phyloP scores from a whole-genome alignment of 2,797 vertebrate species.

The Hyperoplus immaculatus region DNA sequence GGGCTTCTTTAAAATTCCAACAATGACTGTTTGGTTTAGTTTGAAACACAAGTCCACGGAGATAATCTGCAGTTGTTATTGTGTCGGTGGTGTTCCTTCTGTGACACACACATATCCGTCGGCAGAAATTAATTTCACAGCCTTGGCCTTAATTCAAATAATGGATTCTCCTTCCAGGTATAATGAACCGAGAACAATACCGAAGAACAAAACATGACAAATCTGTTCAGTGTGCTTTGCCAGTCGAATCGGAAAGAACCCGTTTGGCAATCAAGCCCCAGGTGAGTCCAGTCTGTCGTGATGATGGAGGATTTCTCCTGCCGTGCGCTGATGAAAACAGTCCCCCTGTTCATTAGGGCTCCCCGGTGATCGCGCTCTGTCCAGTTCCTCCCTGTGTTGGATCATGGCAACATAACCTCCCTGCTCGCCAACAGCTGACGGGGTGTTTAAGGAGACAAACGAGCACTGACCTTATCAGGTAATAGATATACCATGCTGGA shows the following conservation, averaged over 20 bases:
- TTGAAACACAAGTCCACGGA: background rate
- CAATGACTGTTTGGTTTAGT: background rate
- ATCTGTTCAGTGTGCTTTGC: slow-evolving; percentile 21
- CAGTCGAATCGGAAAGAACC: slow-evolving; percentile 24
- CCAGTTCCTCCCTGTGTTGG: slow-evolving; percentile 48
- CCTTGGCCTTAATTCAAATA: slow-evolving; percentile 22
- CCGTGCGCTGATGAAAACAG: slow-evolving; percentile 52
- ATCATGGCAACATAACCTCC: slow-evolving; percentile 51
- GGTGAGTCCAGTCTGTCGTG: slow-evolving; percentile 43
- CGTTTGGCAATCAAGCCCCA: slow-evolving; percentile 24
- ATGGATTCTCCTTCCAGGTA: slow-evolving; percentile 10
- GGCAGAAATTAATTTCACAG: slow-evolving; percentile 12
- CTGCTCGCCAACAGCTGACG: slow-evolving; percentile 55
- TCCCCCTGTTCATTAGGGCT: slow-evolving; percentile 49
- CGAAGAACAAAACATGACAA: slow-evolving; percentile 26
- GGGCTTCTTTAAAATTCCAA: background rate
- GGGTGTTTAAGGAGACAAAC: slow-evolving; percentile 75
- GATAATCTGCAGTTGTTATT: slow-evolving; percentile 2
- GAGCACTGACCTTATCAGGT: slow-evolving; percentile 70
- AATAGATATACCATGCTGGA: slow-evolving; percentile 68
- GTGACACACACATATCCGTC: slow-evolving; percentile 11
- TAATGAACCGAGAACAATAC: slow-evolving; percentile 13
- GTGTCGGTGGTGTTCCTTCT: background rate
- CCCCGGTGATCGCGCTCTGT: slow-evolving; percentile 20
- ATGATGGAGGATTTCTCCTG: slow-evolving; percentile 65